These are phyloP conservation scores for Amaurobius ferox DNA, from an alignment of 2,888 invertebrate species.

Conservation along the genomic window DNA sequence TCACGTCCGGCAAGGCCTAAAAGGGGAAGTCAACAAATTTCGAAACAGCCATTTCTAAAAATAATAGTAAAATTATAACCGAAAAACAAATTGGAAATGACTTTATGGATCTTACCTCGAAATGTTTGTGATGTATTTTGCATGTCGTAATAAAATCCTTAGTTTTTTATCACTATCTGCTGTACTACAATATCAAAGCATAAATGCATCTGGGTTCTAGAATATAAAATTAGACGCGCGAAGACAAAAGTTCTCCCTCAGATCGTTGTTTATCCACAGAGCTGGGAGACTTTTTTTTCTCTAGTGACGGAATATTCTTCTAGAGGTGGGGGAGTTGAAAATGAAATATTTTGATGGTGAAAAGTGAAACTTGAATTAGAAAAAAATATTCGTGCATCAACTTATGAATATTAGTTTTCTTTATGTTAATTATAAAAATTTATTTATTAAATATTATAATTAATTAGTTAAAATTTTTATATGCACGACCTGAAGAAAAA, in stretches of 20 bases:
- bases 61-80: conserved; percentile 23
- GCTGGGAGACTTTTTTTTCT: conserved; percentile 23
- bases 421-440: too few species aligned
- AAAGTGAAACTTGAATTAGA: too few species aligned
- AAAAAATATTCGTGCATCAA: too few species aligned
- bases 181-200: conserved; percentile 39
- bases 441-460: too few species aligned
- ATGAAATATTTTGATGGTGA: too few species aligned
- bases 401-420: too few species aligned
- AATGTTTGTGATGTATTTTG: conserved; percentile 71
- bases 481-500: too few species aligned
- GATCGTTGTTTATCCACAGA: conserved; percentile 64
- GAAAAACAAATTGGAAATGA: background rate
- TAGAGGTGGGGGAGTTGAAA: too few species aligned
- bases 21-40: conserved; percentile 63
- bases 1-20: conserved; percentile 57
- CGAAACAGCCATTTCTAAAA: conserved; percentile 31
- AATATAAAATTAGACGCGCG: conserved; percentile 70
- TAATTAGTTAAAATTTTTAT: too few species aligned
- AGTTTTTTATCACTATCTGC: conserved; percentile 61
- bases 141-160: conserved; percentile 66
- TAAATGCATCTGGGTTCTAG: conserved; percentile 69
- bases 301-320: background rate
- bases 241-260: conserved; percentile 67
- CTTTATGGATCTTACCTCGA: conserved; percentile 60